These are phyloP conservation scores for Rhinopomastus cyanomelas DNA, from an alignment of 2,113 vertebrate species.

Conservation along the genomic window DNA sequence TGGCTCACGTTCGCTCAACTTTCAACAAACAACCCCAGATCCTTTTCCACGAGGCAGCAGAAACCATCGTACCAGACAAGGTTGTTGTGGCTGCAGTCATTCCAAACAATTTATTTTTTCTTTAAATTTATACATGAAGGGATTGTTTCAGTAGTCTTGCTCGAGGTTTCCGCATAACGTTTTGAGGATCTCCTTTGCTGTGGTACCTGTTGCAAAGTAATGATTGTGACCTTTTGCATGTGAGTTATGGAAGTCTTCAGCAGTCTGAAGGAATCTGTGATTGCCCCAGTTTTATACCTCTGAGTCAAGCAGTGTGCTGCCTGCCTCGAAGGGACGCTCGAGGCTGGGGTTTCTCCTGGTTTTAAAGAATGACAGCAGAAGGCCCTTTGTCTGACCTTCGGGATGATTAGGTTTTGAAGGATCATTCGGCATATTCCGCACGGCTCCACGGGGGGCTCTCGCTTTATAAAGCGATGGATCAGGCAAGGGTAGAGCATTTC, in stretches of 20 bases:
- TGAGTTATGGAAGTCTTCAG: not conserved
- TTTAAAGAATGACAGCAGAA: too few relatives aligned
- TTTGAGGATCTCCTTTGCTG: not conserved
- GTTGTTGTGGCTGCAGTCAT: not conserved
- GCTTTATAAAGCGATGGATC: too few relatives aligned
- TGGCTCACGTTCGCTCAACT: fast-evolving
- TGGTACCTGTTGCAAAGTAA: not conserved
- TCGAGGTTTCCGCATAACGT: not conserved
- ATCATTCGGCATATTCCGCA: too few relatives aligned
- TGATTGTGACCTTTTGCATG: not conserved
- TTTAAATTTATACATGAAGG: not conserved
- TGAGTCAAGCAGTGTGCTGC: too few relatives aligned
- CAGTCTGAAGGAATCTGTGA: not conserved
- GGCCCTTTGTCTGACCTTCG: too few relatives aligned
- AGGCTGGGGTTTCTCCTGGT: too few relatives aligned
- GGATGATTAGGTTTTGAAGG: too few relatives aligned
- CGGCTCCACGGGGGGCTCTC: too few relatives aligned
- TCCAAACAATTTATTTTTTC: not conserved
- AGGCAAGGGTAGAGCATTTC: too few relatives aligned
- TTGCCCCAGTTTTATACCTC: not conserved
- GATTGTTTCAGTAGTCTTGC: not conserved
- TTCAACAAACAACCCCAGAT: fast-evolving
- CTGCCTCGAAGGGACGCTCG: too few relatives aligned
- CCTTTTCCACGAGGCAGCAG: not conserved
- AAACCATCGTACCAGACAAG: not conserved